Conservation (phyloP, 2,113 vertebrate species). For the Corythornis madagascariensis region DNA sequence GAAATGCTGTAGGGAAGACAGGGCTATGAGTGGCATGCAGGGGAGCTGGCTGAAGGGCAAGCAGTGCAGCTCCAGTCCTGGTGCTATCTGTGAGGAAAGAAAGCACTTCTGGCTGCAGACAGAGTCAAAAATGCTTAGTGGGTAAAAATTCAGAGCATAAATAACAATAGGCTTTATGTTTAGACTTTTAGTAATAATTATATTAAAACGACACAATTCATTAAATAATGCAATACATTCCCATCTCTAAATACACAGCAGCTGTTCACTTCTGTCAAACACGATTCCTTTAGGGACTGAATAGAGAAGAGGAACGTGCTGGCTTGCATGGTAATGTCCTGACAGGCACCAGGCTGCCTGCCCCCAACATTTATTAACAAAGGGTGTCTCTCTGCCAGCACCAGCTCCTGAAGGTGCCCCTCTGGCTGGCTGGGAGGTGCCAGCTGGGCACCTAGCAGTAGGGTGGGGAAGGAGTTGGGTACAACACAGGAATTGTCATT, state of each 20-base stretch:
- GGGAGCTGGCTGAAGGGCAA: constrained; percentile 9
- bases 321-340: constrained; percentile 59
- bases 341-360: background rate
- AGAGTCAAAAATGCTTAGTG: constrained; percentile 31
- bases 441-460: background rate
- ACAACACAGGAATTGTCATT: background rate
- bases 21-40: background rate
- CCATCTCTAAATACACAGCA: constrained; percentile 70
- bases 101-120: background rate
- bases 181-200: constrained; percentile 61
- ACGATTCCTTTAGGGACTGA: constrained; percentile 54
- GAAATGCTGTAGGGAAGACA: background rate
- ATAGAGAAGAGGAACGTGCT: constrained; percentile 13
- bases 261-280: constrained; percentile 67
- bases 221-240: constrained; percentile 66
- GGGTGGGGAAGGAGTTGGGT: background rate
- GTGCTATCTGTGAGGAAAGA: background rate
- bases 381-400: background rate
- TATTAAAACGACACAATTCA: constrained; percentile 70
- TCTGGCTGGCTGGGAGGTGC: background rate
- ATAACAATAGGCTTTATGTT: constrained; percentile 54
- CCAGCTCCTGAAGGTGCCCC: background rate
- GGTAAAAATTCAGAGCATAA: constrained; percentile 42
- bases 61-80: background rate
- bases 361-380: background rate